These are phyloP conservation scores for Gibbula magus DNA, from an alignment of 2,888 invertebrate genomes.

Conservation along the genomic window DNA sequence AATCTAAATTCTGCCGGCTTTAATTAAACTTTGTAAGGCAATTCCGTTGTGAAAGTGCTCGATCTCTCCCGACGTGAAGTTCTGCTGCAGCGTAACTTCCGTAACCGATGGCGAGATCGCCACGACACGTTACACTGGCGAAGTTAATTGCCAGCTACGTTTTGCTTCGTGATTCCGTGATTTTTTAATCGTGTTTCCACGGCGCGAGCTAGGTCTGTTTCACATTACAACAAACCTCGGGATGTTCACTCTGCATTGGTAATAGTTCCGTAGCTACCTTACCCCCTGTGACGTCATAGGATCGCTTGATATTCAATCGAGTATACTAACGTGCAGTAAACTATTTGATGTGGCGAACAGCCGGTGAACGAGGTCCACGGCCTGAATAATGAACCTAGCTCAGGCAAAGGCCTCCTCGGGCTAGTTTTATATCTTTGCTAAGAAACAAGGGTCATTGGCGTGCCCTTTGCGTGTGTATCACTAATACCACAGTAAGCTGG, in stretches of 20 bases:
- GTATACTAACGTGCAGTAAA: slow-evolving; percentile 4
- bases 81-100: neutral
- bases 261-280: slow-evolving; percentile 11
- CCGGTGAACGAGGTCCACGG: neutral
- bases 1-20: neutral
- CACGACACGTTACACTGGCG: neutral
- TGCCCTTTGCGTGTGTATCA: slow-evolving; percentile 3
- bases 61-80: neutral
- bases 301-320: slow-evolving; percentile 1
- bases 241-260: neutral
- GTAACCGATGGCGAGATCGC: slow-evolving; percentile 8
- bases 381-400: neutral
- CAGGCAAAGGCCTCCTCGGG: neutral
- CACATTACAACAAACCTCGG: neutral
- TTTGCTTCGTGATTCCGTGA: neutral
- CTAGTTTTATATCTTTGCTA: slow-evolving; percentile 24
- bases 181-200: neutral
- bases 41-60: neutral
- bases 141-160: neutral
- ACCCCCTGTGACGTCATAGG: slow-evolving; percentile 10
- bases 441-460: neutral
- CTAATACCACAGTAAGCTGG: neutral
- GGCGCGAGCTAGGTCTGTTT: neutral
- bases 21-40: slow-evolving; percentile 1
- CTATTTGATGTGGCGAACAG: neutral